A percentile compares a stretch with the other conserved stretches of the same genome.
Conservation (phyloP, 2,113 vertebrate genomes). For the Miniopterus natalensis region DNA sequence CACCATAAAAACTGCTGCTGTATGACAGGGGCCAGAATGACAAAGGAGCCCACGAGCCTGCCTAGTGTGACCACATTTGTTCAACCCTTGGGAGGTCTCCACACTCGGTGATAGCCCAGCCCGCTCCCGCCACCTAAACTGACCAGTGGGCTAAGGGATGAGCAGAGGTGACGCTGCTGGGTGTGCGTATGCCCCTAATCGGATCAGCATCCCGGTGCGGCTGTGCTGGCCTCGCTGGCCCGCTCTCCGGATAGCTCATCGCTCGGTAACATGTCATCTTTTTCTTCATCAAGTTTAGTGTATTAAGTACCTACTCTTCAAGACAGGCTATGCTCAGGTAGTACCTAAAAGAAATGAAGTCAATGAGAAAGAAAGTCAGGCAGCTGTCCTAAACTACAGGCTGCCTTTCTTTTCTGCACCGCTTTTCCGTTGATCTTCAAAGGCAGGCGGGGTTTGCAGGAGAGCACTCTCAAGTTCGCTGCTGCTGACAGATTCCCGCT, state of each 20-base stretch:
- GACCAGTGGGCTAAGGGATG: neutral
- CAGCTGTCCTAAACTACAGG: neutral
- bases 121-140: neutral
- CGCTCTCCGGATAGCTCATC: neutral
- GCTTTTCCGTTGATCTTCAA: constrained; percentile 14
- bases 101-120: neutral
- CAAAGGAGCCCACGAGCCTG: neutral
- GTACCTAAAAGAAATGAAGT: neutral
- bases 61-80: neutral
- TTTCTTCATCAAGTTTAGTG: neutral
- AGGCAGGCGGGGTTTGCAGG: neutral
- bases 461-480: neutral
- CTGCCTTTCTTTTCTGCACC: neutral
- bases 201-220: neutral
- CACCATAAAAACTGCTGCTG: neutral
- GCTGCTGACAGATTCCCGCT: neutral
- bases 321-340: neutral
- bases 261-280: neutral
- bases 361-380: constrained; percentile 11
- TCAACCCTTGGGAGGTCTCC: neutral
- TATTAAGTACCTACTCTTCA: neutral
- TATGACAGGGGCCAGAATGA: neutral
- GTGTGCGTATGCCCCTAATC: neutral
- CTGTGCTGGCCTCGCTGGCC: neutral
- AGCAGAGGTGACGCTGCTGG: neutral